Evolutionary conservation across 2,888 invertebrate genomes (phyloP).

Genomic region (Diogma glabrata): DNA sequence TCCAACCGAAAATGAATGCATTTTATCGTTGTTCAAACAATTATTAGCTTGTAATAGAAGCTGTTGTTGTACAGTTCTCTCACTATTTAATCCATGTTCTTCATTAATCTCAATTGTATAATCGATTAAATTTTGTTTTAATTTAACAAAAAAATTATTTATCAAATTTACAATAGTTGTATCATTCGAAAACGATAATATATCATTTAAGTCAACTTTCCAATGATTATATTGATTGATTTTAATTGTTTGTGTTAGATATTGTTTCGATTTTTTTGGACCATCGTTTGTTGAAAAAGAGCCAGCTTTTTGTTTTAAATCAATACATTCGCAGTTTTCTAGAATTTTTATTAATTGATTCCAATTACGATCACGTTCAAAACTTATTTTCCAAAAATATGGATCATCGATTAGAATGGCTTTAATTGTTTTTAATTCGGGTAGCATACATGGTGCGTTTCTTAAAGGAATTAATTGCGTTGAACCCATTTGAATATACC

Average conservation of each 20-base stretch:
- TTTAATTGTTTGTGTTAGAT: slow-evolving; percentile 69
- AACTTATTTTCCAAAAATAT: slow-evolving; percentile 81
- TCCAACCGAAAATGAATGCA: slow-evolving; percentile 63
- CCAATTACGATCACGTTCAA: slow-evolving; percentile 76
- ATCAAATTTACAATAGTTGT: slow-evolving; percentile 57
- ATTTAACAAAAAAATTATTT: slow-evolving; percentile 46
- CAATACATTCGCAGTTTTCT: slow-evolving; percentile 56
- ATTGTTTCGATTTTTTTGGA: slow-evolving; percentile 65
- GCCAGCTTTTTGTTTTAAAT: slow-evolving; percentile 82
- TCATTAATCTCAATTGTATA: slow-evolving; percentile 27
- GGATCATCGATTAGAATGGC: slow-evolving; percentile 71
- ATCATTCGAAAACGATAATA: slow-evolving; percentile 66
- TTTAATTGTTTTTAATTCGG: slow-evolving; percentile 61
- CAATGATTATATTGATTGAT: slow-evolving; percentile 44
- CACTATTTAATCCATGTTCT: too few relatives aligned
- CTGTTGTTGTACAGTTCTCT: slow-evolving; percentile 44
- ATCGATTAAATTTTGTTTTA: slow-evolving; percentile 24
- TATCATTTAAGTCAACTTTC: slow-evolving; percentile 44
- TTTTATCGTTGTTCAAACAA: slow-evolving; percentile 67
- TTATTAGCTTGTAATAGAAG: slow-evolving; percentile 63
- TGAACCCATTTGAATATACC: slow-evolving; percentile 36
- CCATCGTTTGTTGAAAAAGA: slow-evolving; percentile 79
- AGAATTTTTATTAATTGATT: slow-evolving; percentile 56
- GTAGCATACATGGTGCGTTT: slow-evolving; percentile 77
- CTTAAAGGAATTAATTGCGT: slow-evolving; percentile 40